Evolutionary conservation across 2,888 invertebrate species (phyloP), one percentile per base, ranked within the genome.

Genomic region (Notocelia uddmanniana): DNA sequence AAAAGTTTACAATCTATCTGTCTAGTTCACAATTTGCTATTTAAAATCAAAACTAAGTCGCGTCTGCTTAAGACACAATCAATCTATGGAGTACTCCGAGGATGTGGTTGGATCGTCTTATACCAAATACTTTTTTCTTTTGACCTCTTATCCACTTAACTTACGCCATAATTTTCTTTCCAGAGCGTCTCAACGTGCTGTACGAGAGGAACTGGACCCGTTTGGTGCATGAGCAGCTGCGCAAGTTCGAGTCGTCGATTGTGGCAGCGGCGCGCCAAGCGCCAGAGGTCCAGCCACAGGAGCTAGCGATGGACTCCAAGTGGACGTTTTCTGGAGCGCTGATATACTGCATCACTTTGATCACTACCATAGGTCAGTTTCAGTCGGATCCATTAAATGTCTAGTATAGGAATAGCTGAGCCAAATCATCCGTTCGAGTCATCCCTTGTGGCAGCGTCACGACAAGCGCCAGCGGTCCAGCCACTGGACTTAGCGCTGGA

Each of bases 281-380:
- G 73, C 86, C 83, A 0, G 91, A 88, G 21, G 74, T 83, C 0
- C 89, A 88, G 45, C 86, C 89, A 0, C 81, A 89, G 0, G 93
- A 93, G 69, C 83, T 92, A 26, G 85, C 88, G 11, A 93, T 96
- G 75, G 91, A 94, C 78, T 90, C 94, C 63, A 95, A 96, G 80
- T 98, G 98, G 97, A 96, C 96, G 0, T 97, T 97, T 87, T 96
- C 97, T 31, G 97, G 97, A 76, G 96, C 98, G 2, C 88, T 98
- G 23, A 95, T 98, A 60, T 98, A 97, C 87, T 97, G 97, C 78
- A 96, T 98, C 81, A 97, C 97, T 54, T 95, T 98, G 80, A 97
- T 98, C 85, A 98, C 98, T 76, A 98, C 98, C 67, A 97, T 98
- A 86, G 98, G 98, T 97, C 87, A 95, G 95, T 55, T 15, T 15